These are phyloP conservation scores for Stercorarius parasiticus DNA, from an alignment of 2,113 vertebrate genomes.

Conservation along the genomic window DNA sequence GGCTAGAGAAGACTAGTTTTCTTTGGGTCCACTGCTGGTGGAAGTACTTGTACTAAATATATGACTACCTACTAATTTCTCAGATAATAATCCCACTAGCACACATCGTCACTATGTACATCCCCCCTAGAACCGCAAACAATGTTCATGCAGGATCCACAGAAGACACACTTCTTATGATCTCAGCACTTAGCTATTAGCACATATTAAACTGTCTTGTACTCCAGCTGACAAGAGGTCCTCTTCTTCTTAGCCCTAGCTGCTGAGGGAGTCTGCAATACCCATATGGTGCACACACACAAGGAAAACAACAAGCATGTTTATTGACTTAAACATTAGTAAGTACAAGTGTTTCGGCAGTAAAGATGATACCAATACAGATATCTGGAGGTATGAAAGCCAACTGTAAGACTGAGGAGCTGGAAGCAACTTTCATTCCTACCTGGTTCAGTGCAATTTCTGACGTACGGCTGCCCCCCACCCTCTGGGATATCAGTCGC, in stretches of 20 bases:
- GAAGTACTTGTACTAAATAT: not conserved
- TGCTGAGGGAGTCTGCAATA: not conserved
- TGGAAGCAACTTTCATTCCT: not conserved
- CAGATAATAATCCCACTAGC: not conserved
- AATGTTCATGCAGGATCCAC: not conserved
- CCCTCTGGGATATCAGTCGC: slow-evolving; percentile 67
- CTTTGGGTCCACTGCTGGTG: not conserved
- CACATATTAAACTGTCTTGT: not conserved
- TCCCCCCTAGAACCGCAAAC: fast-evolving
- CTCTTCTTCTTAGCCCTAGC: not conserved
- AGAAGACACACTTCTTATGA: not conserved
- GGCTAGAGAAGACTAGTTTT: not conserved
- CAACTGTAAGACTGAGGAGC: not conserved
- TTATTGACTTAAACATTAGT: not conserved
- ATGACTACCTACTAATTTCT: not conserved
- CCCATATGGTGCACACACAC: not conserved
- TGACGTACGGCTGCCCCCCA: slow-evolving; percentile 48
- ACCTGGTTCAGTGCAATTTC: slow-evolving; percentile 97
- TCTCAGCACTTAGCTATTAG: not conserved
- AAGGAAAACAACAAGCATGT: not conserved
- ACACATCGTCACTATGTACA: no score
- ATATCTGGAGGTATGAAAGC: not conserved
- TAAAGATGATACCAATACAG: not conserved
- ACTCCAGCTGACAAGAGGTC: not conserved
- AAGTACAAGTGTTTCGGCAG: not conserved